Base-by-base conservation (phyloP, 2,888 invertebrate species). In the Agrotis puta region DNA sequence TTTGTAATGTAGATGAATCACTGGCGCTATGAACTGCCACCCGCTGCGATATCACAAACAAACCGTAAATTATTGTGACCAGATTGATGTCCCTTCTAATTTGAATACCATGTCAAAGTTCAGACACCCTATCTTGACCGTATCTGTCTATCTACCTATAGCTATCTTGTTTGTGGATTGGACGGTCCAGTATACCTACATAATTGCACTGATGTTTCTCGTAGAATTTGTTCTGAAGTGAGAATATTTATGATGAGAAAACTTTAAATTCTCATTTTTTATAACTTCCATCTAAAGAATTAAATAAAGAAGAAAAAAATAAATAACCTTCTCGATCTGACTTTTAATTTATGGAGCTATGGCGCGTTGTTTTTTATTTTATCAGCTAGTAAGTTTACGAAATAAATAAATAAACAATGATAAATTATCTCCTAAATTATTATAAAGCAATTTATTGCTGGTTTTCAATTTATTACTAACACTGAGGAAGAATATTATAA, bases 1-100 rank as follows among this genome's bases (percentile, higher is more conserved):
- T 81, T 78, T 78, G 74, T 82, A 70, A 85, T 74, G 72, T 79
- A 74, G 76, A 85, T 85, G 83, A 83, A 85, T 86, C 66, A 77
- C 57, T 62, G 73, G 58, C 65, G 50, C 59, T 63, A 64, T 69
- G 62, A 77, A 69, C 76, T 74, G 75, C 74, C 65, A 81, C 77
- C 74, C 81, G 65, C 74, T 56, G 69, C 74, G 74, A 80, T 70
- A 77, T 80, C 74, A 80, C 73, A 64, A 66, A 64, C 69, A 62
- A 76, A 64, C 72, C 70, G 64, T 77, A 73, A 69, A 74, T 80
- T 74, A 74, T 70, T 74, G 69, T 74, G 77, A 77, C 73, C 66
- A 73, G 62, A 73, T 70, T 77, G 68, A 79, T 61, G 59, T 67
- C 27, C 61, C 45, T 57, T 59, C 62, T 68, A 61, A 74, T 81